Conservation (phyloP, 2,888 invertebrate species). For the Patella caerulea region DNA sequence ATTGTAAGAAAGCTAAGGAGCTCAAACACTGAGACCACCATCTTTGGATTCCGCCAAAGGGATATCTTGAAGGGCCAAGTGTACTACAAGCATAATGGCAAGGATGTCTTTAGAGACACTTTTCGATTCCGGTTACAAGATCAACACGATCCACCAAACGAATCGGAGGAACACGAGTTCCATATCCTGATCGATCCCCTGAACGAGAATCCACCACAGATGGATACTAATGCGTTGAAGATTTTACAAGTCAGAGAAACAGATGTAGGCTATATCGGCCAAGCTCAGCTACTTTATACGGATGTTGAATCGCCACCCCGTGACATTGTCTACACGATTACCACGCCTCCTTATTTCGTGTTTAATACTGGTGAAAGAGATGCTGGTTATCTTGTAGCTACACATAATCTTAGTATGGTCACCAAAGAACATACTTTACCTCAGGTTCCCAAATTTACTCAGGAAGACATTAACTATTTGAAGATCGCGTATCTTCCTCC, state of each 20-base stretch:
- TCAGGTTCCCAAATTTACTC: constrained; percentile 63
- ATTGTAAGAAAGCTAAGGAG: constrained; percentile 60
- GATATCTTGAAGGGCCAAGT: constrained; percentile 68
- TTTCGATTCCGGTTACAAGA: constrained; percentile 67
- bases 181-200: constrained; percentile 63
- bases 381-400: constrained; percentile 66
- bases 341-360: constrained; percentile 67
- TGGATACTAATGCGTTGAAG: constrained; percentile 49
- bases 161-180: constrained; percentile 62
- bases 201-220: constrained; percentile 68
- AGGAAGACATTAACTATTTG: constrained; percentile 67
- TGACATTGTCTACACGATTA: constrained; percentile 66
- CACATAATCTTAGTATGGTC: constrained; percentile 59
- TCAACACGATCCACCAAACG: constrained; percentile 67
- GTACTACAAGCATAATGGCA: constrained; percentile 68
- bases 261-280: constrained; percentile 63
- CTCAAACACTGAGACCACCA: constrained; percentile 57
- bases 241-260: constrained; percentile 65
- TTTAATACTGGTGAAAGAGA: constrained; percentile 63
- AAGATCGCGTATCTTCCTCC: constrained; percentile 71
- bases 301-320: constrained; percentile 64
- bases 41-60: constrained; percentile 65
- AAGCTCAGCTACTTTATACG: constrained; percentile 64
- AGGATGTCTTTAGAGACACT: constrained; percentile 60
- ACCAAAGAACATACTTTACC: constrained; percentile 54